Evolutionary conservation across 2,113 vertebrate species (phyloP).

Genomic region (Corythoichthys intestinalis): DNA sequence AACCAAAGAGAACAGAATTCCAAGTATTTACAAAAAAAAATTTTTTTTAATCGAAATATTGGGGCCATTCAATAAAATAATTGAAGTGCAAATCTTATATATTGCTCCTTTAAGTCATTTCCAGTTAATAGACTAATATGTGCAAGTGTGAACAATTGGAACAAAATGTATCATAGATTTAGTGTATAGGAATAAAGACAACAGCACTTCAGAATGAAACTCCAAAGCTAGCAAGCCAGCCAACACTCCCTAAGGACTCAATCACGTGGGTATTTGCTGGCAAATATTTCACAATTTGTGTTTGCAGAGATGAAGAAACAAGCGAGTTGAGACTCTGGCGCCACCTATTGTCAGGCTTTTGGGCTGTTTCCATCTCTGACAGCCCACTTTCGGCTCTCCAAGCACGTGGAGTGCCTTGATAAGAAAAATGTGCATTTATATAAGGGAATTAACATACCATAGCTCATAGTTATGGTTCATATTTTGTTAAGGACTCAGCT

Average conservation of each 20-base stretch:
- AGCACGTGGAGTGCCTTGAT: constrained; percentile 50
- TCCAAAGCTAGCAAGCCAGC: background rate
- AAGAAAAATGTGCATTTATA: constrained; percentile 21
- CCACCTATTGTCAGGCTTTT: constrained; percentile 35
- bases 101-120: too few species aligned
- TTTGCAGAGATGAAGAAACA: background rate
- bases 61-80: too few species aligned
- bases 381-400: background rate
- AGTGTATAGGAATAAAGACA: background rate
- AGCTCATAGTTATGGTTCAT: constrained; percentile 19
- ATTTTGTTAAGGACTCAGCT: constrained; percentile 32
- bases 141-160: background rate
- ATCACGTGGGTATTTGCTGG: constrained; percentile 60
- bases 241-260: constrained; percentile 8
- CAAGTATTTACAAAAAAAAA: too few species aligned
- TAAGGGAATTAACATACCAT: constrained; percentile 41
- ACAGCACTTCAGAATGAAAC: background rate
- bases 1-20: too few species aligned
- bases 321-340: constrained; percentile 12
- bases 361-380: background rate
- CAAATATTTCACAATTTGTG: constrained; percentile 58
- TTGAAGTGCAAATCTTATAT: too few species aligned
- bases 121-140: background rate
- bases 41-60: too few species aligned
- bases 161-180: background rate